phyloP scores from a whole-genome alignment of 2,113 vertebrate species.

The Amazona guildingii region DNA sequence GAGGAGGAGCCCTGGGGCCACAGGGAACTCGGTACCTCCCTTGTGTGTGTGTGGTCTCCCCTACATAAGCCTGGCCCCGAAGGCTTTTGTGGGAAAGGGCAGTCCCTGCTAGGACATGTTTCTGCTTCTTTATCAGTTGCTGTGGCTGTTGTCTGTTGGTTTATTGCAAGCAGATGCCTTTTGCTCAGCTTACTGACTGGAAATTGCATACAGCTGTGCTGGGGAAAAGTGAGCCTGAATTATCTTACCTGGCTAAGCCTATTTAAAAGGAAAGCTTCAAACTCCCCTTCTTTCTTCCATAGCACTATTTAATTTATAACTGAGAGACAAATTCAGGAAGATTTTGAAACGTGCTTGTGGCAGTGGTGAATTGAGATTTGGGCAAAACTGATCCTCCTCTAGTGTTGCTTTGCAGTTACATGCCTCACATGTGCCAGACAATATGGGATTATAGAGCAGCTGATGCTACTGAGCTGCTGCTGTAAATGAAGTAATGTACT shows the following conservation, averaged over 20 bases:
- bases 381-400: not conserved
- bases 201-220: constrained; percentile 33
- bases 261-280: constrained; percentile 31
- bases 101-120: constrained; percentile 30
- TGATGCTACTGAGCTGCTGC: not conserved
- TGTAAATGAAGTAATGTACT: not conserved
- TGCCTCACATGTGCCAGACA: not conserved
- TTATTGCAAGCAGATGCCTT: not conserved
- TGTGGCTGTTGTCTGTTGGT: not conserved
- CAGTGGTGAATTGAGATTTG: not conserved
- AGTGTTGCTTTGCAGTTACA: not conserved
- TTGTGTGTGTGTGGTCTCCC: constrained; percentile 50
- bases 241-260: not conserved
- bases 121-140: constrained; percentile 36
- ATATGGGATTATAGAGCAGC: not conserved
- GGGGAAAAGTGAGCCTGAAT: not conserved
- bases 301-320: not conserved
- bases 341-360: not conserved
- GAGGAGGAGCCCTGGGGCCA: not conserved
- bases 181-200: constrained; percentile 52
- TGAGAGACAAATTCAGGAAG: not conserved
- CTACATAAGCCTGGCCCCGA: not conserved
- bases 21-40: constrained; percentile 3
- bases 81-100: constrained; percentile 30
- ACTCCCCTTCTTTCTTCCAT: not conserved